These are phyloP conservation scores for Diachrysia chrysitis DNA, from an alignment of 2,888 invertebrate species.

Conservation along the genomic window DNA sequence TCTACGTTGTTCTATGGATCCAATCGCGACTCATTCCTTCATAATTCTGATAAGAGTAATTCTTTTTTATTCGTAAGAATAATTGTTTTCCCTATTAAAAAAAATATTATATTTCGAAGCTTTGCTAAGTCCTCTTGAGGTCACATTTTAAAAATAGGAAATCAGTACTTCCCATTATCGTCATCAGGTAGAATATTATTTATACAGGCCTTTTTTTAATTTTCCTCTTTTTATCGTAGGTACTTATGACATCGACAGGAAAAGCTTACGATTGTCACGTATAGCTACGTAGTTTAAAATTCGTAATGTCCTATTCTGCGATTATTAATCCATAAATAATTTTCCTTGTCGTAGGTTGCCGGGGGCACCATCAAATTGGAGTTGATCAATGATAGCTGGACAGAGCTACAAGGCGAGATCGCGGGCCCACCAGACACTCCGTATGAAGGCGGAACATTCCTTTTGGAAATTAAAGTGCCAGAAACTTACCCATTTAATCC, in stretches of 20 bases:
- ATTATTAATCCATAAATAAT: background rate
- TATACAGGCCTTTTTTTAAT: too few relatives aligned
- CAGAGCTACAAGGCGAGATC: slow-evolving; percentile 97
- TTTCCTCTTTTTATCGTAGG: too few relatives aligned
- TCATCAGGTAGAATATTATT: too few relatives aligned
- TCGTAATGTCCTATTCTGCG: background rate
- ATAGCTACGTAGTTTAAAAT: background rate
- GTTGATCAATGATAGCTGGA: slow-evolving; percentile 96
- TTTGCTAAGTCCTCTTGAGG: too few relatives aligned
- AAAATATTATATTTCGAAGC: too few relatives aligned
- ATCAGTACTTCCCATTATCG: too few relatives aligned
- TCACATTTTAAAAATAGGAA: too few relatives aligned
- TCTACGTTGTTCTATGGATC: too few relatives aligned
- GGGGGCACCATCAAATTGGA: slow-evolving; percentile 97
- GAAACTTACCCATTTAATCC: slow-evolving; percentile 99
- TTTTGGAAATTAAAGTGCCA: slow-evolving; percentile 98
- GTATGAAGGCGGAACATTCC: slow-evolving; percentile 98
- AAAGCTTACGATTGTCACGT: slow-evolving; percentile 16
- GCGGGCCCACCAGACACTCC: slow-evolving; percentile 99
- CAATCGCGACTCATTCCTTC: too few relatives aligned
- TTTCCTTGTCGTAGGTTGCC: slow-evolving; percentile 91
- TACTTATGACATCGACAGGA: background rate
- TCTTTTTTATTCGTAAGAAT: too few relatives aligned
- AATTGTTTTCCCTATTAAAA: too few relatives aligned
- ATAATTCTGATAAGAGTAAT: too few relatives aligned